Base-by-base conservation (phyloP, 2,888 invertebrate genomes). In the Nomada ferruginata region DNA sequence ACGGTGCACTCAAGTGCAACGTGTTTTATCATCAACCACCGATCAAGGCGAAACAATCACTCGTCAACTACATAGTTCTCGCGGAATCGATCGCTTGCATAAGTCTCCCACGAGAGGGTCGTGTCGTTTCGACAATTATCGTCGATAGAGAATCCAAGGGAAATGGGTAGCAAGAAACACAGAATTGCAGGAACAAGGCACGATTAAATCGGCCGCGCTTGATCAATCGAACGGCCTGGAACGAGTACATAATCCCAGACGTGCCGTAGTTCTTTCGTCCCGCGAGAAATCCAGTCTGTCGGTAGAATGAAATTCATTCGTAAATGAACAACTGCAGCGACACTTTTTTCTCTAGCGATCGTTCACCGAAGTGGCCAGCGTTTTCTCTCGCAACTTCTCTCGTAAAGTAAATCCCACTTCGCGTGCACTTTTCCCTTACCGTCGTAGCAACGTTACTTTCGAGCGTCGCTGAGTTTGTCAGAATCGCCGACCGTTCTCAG, bases 251-350 rank as follows among this genome's bases (percentile, higher is more conserved):
- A 78, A 78, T 78, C 65, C 65, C n/a, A 15, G 36, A 36, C 53
- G 77, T 60, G 53, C 29, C 60, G 23, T 65, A 42, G 57, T 63
- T 73, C 63, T 64, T 57, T 36, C 13, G 23, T 18, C 77, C 52
- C 52, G 44, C n/a, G 78, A 77, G 78, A 61, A 78, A 68, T 63
- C 65, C 44, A 36, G 47, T 52, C 64, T n/a, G 77, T 60, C 63
- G 53, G 52, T 26, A 52, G 53, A 77, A 66, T 60, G 63, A 44
- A 59, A 52, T 76, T 52, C 55, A 59, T 63, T 64, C 50, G 36
- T 26, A 76, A 42, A 59, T 52, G 52, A 20, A 60, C 42, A 42
- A 52, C 52, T 29, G 42, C 36, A 15, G 23, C 63, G 63, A 13
- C 18, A 29, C 36, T 1, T 36, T 36, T 36, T 36, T 7, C 36